Base-by-base conservation (phyloP, 1,140 invertebrate genomes). In the Bradysia coprophila region DNA sequence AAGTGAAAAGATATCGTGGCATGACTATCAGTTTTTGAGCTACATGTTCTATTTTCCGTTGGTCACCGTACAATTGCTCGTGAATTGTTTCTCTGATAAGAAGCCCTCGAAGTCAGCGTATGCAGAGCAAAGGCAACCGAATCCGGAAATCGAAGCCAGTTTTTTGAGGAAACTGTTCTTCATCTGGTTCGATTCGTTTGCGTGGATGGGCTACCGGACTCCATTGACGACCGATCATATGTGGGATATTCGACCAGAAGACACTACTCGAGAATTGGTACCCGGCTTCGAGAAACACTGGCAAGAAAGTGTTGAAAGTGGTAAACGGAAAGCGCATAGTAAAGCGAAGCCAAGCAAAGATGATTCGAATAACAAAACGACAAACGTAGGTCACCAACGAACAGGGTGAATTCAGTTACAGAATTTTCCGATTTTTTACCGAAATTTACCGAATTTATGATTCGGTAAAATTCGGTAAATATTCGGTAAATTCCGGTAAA, bases 111-210 rank as follows among this genome's bases (percentile, higher is more conserved):
- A 19, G 9, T 15, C 39, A 19, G 20, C 21, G 13, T 41, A 41
- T 24, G 67, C 70, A 41, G 66, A 65, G 51, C 59, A 65, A 40
- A 23, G 6, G 10, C 24, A 41, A 28, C 39, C 39, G 31, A 41
- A 24, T 41, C 39, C 39, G 3, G 39, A 41, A 41, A 11, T 41
- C 8, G 10, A 19, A 24, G 22, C 39, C n/a, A 31, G 39, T 31
- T 28, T 41, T 18, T 28, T 41, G 4, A 10, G 24, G 19, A 21
- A 41, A 31, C 4, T 41, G 1, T 41, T 41, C 23, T 41, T 41
- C 23, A 16, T 13, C 18, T 41, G 39, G 39, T 41, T 41, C 13
- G 39, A 41, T 18, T 19, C 13, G 10, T 28, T 19, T 11, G n/a
- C 11, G 3, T 31, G 22, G 23, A 16, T 16, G 19, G 39, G 39